Evolutionary conservation across 2,797 vertebrate genomes (phyloP).

Genomic region (Pseudopleuronectes americanus): DNA sequence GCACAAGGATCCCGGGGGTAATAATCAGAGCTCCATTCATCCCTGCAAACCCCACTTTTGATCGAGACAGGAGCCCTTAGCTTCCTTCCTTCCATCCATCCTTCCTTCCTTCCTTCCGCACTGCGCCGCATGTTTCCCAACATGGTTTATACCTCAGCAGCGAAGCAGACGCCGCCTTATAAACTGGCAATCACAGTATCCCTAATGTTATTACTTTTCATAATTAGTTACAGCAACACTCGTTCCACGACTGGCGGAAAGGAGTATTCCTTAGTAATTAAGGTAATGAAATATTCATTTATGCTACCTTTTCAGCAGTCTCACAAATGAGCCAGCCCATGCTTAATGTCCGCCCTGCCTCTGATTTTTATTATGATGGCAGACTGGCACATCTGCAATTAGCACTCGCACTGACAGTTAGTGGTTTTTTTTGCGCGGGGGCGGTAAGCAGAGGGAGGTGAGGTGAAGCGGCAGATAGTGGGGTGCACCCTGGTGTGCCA

Average conservation of each 20-base stretch:
- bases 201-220: conserved; percentile 92
- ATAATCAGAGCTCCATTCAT: conserved; percentile 66
- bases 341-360: conserved; percentile 96
- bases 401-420: conserved; percentile 90
- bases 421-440: conserved; percentile 83
- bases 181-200: conserved; percentile 92
- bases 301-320: conserved; percentile 98
- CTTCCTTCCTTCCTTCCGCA: conserved; percentile 38
- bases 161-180: conserved; percentile 76
- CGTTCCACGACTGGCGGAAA: conserved; percentile 94
- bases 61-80: conserved; percentile 25
- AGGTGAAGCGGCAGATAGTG: conserved; percentile 55
- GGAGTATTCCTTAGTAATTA: conserved; percentile 99
- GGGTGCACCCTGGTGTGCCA: conserved; percentile 77
- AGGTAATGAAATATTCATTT: conserved; percentile 99
- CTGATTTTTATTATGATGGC: conserved; percentile 98
- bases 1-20: conserved; percentile 29
- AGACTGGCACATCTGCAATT: conserved; percentile 98
- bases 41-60: conserved; percentile 38
- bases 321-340: conserved; percentile 97
- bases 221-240: conserved; percentile 92
- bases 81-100: conserved; percentile 47
- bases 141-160: conserved; percentile 69
- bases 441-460: conserved; percentile 90
- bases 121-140: conserved; percentile 63